Evolutionary conservation across 2,888 invertebrate genomes (phyloP), one percentile per base, ranked within the genome.

Genomic region (Dryobota labecula): DNA sequence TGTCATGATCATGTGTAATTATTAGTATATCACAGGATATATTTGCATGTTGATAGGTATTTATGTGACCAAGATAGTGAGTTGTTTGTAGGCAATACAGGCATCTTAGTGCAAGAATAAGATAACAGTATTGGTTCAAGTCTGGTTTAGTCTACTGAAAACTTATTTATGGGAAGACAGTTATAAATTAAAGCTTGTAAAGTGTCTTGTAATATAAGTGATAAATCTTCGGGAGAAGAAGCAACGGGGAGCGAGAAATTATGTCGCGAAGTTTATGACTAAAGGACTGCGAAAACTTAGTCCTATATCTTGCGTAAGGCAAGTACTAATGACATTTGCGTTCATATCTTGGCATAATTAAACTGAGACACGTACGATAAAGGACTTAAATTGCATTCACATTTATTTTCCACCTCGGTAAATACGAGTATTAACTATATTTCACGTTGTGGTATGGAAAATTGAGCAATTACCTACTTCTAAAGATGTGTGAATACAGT

Each of bases 41-140:
- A 49, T 58, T 65, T 58, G 33, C 18, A 33, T 24, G 15, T 58
- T 24, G 13, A 57, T 65, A 65, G 24, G 24, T 43, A 60, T 43
- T 33, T 65, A 33, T 60, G 20, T 38, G 20, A 60, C 33, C 43
- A 36, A 45, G 33, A 33, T 36, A 20, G 43, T 45, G 20, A 45
- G 8, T 33, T 65, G 15, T 33, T 18, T 64, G 38, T 54, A 38
- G 38, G 63, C 9, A 38, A 63, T 53, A 9, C 15, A 20, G 13
- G 5, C 33, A 62, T 63, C 27, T 57, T 41, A 57, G 30, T 58
- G 30, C 64, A 64, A 57, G 13, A 57, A 57, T 30, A 11, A 30
- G 15, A 13, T 45, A 45, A 33, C 13, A 36, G 20, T 64, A n/a
- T 33, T 66, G 15, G 15, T 47, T 64, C 27, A 15, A 45, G 15